Conservation (phyloP, 2,797 vertebrate species). For the Smutsia gigantea region DNA sequence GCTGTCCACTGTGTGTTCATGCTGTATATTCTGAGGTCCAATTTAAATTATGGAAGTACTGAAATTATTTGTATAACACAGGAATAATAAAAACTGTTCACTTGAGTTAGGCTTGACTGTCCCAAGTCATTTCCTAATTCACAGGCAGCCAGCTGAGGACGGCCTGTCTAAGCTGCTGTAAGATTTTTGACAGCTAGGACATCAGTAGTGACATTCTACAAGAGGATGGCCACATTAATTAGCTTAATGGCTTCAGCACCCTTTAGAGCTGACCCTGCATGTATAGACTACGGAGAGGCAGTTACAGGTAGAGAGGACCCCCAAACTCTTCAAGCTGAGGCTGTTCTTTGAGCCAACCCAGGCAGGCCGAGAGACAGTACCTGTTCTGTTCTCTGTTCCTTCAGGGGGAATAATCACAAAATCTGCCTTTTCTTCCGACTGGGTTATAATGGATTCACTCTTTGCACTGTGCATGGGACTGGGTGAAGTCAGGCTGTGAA, state of each 20-base stretch:
- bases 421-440: conserved; percentile 88
- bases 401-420: conserved; percentile 87
- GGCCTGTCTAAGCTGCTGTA: neutral
- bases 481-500: conserved; percentile 90
- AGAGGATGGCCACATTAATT: neutral
- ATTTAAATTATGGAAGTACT: neutral
- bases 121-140: conserved; percentile 1
- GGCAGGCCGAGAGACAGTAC: conserved; percentile 66
- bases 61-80: neutral
- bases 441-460: conserved; percentile 87
- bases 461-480: conserved; percentile 93
- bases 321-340: neutral
- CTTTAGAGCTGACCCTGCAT: neutral
- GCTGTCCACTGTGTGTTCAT: neutral
- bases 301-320: neutral
- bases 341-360: neutral
- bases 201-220: neutral
- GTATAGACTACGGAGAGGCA: neutral
- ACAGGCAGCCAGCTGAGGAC: neutral
- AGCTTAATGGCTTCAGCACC: neutral
- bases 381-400: conserved; percentile 87
- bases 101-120: neutral
- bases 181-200: neutral
- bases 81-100: conserved; percentile 19
- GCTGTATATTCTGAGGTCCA: neutral